Base-by-base conservation (phyloP, 2,113 vertebrate species). In the Catagonus wagneri region DNA sequence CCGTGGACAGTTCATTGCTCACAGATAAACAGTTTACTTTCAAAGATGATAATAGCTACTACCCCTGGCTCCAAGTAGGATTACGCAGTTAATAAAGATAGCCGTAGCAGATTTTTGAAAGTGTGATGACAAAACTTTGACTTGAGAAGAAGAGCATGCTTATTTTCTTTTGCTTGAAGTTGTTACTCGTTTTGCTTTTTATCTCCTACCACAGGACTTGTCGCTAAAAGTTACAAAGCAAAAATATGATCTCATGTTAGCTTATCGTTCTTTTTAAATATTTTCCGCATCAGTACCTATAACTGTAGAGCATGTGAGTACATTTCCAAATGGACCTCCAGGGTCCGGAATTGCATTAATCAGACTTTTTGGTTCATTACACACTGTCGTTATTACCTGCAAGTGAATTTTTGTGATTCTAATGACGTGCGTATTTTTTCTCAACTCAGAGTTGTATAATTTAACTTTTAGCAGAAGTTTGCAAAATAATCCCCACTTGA, bases 101-200 rank as follows among this genome's bases (percentile, higher is more conserved):
- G 83, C 60, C 27, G 10, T 83, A 72, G 72, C 90, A 65, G 68
- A 58, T 19, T 52, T 93, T 88, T 56, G 58, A 63, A 90, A 93
- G 66, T 74, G 34, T 60, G 60, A 75, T 93, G 94, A 72, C 84
- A 92, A 58, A 36, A 27, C 68, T 76, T 69, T 80, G 84, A 80
- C 87, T 89, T 27, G 34, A 86, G 52, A 85, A 93, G 56, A 81
- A 96, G 69, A 85, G 52, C 56, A 61, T 34, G 36, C n/a, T 74
- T 66, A 15, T 94, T 96, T 88, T 94, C 68, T 94, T 83, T 96
- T 94, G 78, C 56, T 96, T 89, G 72, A 92, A 61, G 94, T 84
- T 61, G n/a, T 93, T 89, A 63, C 65, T 74, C 29, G 36, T 72
- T 83, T 68, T 60, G 29, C 69, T 87, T 94, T 94, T 83, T 90